A percentile compares a stretch with the other conserved stretches of the same genome.
phyloP scores from a whole-genome alignment of 2,113 vertebrate genomes.

The Mustelus asterias region DNA sequence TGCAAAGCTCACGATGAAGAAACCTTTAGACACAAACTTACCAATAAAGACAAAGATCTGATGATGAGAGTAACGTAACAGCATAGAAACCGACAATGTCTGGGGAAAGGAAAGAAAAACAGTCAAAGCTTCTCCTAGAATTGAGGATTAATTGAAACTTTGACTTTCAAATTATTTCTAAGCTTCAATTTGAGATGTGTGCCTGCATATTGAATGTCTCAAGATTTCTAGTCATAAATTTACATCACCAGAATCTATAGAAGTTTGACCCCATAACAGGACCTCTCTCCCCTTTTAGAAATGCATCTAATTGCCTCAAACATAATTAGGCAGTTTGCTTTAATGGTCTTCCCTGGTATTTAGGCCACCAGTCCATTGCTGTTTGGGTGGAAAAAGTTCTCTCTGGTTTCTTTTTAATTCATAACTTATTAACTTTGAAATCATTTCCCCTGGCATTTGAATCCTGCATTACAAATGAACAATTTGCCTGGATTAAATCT shows the following conservation, averaged over 20 bases:
- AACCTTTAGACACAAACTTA: constrained; percentile 50
- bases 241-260: not conserved
- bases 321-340: not conserved
- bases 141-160: not conserved
- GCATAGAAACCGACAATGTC: constrained; percentile 95
- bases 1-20: not conserved
- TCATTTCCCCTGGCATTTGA: not conserved
- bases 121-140: constrained; percentile 13
- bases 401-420: not conserved
- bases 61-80: constrained; percentile 91
- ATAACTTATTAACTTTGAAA: not conserved
- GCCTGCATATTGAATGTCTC: not conserved
- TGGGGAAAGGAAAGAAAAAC: constrained; percentile 47
- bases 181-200: not conserved
- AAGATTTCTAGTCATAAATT: not conserved
- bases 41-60: constrained; percentile 99
- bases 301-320: not conserved
- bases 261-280: not conserved
- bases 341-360: not conserved
- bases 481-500: not conserved
- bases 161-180: not conserved
- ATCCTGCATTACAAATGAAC: not conserved
- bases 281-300: not conserved
- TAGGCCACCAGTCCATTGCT: not conserved
- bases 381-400: not conserved